Base-by-base conservation (phyloP, 92 coral and sea anemone genomes). In the Bergia puertoricense region DNA sequence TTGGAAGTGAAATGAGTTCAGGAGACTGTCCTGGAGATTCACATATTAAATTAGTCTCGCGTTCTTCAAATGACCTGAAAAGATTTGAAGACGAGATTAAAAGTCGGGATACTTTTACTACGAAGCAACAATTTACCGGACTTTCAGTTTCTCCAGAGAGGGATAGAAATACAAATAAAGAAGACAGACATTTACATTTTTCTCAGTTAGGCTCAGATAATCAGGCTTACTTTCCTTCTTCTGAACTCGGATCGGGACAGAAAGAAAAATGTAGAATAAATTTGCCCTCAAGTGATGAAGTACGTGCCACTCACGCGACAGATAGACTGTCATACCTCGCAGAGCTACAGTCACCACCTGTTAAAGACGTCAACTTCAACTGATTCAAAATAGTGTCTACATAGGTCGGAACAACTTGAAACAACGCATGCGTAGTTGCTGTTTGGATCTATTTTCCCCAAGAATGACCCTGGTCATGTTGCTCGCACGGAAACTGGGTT, bases 91-190 rank as follows among this genome's bases (percentile, higher is more conserved):
- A 36, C 18, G 77, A 81, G 36, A 11, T 42, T 37, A 81, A 22
- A 46, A 69, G 22, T n/a, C n/a, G 18, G 0, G 76, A 67, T 16
- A 69, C 39, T 8, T 23, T 67, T 44, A 8, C 68, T 39, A 84
- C 30, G n/a, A 72, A 36, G 45, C 40, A 54, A 30, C 45, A 68
- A 42, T 62, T 62, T 62, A 62, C 23, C 2, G 69, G 69, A 15
- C 69, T 62, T 76, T 76, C 80, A 76, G 14, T 76, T 76, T 76
- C 80, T 45, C 80, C 80, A 76, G 80, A 76, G 80, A 76, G 44
- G 15, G 80, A 76, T 42, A 23, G 42, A 4, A 15, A 8, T 4
- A n/a, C 80, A 76, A 76, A n/a, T 1, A n/a, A 15, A 18, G 80
- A 76, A 20, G 38, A n/a, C 54, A 76, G 54, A n/a, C 44, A 76